Evolutionary conservation across 2,888 invertebrate genomes (phyloP).

Genomic region (Ethmia dodecea): DNA sequence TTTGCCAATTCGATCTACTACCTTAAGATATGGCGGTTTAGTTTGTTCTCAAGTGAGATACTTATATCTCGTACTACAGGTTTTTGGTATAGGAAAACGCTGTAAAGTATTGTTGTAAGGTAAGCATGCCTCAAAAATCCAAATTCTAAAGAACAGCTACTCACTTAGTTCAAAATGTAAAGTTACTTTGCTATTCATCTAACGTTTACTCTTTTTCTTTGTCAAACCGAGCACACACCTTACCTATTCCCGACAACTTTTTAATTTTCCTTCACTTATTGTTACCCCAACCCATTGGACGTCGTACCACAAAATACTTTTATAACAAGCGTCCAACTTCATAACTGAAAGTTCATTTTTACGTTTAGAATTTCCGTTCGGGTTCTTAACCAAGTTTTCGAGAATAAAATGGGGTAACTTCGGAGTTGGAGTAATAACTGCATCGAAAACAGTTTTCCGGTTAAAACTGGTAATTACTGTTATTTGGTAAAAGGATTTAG

Average conservation of each 20-base stretch:
- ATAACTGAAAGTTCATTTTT: constrained; percentile 24
- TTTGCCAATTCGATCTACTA: too few relatives aligned
- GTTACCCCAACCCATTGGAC: background rate
- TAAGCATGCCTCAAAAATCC: too few relatives aligned
- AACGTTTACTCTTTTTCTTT: background rate
- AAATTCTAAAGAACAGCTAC: too few relatives aligned
- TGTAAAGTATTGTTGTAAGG: too few relatives aligned
- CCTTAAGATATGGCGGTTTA: too few relatives aligned
- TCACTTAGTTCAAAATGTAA: too few relatives aligned
- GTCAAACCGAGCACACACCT: background rate
- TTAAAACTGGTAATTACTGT: constrained; percentile 26
- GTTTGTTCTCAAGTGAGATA: too few relatives aligned
- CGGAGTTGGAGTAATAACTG: constrained; percentile 16
- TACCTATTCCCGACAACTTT: background rate
- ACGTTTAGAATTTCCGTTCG: constrained; percentile 22
- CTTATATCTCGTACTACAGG: too few relatives aligned
- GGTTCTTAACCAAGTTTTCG: constrained; percentile 18
- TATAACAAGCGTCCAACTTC: constrained; percentile 17
- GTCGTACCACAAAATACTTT: constrained; percentile 9
- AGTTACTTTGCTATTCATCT: background rate
- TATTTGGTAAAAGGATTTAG: constrained; percentile 15
- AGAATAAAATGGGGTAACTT: constrained; percentile 16
- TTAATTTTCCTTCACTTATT: constrained; percentile 1
- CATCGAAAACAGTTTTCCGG: constrained; percentile 22
- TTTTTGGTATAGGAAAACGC: too few relatives aligned